Evolutionary conservation across 2,113 vertebrate genomes (phyloP).

Genomic region (Stomatorhinus ivindoensis): DNA sequence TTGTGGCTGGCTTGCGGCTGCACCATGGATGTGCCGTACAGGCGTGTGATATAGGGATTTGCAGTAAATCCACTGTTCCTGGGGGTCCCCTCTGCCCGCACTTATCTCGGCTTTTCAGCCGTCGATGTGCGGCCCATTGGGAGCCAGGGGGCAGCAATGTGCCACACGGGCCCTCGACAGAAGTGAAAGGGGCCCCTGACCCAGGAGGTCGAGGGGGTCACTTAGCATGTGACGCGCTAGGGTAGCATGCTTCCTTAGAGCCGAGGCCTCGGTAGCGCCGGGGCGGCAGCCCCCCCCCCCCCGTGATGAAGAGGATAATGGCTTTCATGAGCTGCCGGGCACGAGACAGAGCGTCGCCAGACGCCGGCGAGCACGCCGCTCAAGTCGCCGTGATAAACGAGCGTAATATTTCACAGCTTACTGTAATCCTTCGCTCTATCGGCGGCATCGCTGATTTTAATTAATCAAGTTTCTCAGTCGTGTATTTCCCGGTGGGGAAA

Average conservation of each 20-base stretch:
- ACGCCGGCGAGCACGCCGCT: neutral
- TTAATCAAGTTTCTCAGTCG: neutral
- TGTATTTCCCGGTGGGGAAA: neutral
- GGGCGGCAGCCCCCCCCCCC: neutral
- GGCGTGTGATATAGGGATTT: constrained; percentile 33
- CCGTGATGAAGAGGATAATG: constrained; percentile 4
- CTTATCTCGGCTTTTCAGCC: constrained; percentile 17
- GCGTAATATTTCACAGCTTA: neutral
- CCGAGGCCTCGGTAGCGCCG: neutral
- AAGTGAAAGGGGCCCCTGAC: neutral
- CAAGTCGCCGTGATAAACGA: neutral
- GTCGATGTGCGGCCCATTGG: constrained; percentile 13
- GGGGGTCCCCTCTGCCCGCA: neutral
- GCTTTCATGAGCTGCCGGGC: neutral
- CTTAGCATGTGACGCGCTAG: neutral
- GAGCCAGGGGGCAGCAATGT: constrained; percentile 13
- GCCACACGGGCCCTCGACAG: constrained; percentile 20
- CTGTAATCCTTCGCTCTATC: neutral
- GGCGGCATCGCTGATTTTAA: neutral
- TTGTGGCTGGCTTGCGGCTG: constrained; percentile 25
- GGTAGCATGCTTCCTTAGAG: neutral
- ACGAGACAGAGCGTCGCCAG: neutral
- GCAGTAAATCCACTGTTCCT: constrained; percentile 24
- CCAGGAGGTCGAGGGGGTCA: neutral
- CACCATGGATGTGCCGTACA: constrained; percentile 7